phyloP scores from a whole-genome alignment of 2,797 vertebrate genomes.

The Hybognathus amarus region DNA sequence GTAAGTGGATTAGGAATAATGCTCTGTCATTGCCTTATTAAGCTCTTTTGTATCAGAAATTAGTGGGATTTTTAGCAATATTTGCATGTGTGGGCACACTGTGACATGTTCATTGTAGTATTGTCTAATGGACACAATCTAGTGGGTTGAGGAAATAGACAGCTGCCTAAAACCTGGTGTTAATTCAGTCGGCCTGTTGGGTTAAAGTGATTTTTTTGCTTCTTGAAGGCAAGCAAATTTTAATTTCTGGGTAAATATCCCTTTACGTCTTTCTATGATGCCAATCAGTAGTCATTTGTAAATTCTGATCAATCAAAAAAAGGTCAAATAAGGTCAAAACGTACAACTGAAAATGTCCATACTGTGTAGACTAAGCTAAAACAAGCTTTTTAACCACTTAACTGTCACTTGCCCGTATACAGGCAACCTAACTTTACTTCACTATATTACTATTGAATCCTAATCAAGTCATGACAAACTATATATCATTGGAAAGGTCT shows the following conservation, averaged over 20 bases:
- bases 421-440: too few relatives aligned
- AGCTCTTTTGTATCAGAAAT: not conserved
- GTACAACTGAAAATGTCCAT: not conserved
- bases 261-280: not conserved
- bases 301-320: not conserved
- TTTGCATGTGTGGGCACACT: not conserved
- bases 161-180: not conserved
- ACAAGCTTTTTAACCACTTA: too few relatives aligned
- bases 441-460: too few relatives aligned
- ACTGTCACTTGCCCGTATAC: too few relatives aligned
- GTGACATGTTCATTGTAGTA: not conserved
- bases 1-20: not conserved
- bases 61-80: not conserved
- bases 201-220: not conserved
- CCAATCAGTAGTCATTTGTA: not conserved
- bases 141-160: conserved; percentile 8
- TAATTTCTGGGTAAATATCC: too few relatives aligned
- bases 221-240: too few relatives aligned
- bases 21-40: not conserved
- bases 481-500: too few relatives aligned
- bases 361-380: not conserved
- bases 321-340: not conserved
- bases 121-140: not conserved
- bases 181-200: not conserved
- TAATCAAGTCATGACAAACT: too few relatives aligned